Base-by-base conservation (phyloP, 2,888 invertebrate genomes). In the Acleris laterana region DNA sequence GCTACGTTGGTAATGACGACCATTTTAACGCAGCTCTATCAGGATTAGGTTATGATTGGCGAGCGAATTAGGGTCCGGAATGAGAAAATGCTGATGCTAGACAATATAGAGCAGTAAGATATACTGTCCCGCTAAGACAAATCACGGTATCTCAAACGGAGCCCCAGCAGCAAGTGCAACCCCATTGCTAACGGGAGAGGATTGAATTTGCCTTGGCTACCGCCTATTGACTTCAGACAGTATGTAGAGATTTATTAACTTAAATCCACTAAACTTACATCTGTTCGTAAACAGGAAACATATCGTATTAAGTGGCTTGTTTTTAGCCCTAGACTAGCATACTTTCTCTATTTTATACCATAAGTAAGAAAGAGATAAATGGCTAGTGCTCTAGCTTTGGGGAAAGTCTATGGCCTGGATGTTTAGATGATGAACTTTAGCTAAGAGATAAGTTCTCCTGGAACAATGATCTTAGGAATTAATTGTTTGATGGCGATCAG, bases 361-460 rank as follows among this genome's bases (percentile, higher is more conserved):
- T 46, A 46, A 46, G 17, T 57, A 16, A n/a, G 17, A 57, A 46
- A 46, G 46, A n/a, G 46, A 25, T 19, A 13, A 20, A 13, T 20
- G 9, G 17, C 25, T 7, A 44, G 22, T 55, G 38, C n/a, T 52
- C 52, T 16, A 22, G 19, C 19, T 49, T 61, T 13, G 28, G 66
- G 65, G 66, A 66, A 66, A 66, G 66, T 66, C 56, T 57, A 28
- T 58, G 46, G 48, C 48, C 61, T 66, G 57, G 62, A 61, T 58
- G 38, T 65, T 66, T 62, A 62, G 38, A 46, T 57, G 66, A 66
- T 66, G 66, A 66, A 66, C 66, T 66, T 66, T 66, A 48, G 46
- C 57, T 46, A 13, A 17, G 17, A 61, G 65, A 65, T 65, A 66
- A 44, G 49, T 55, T 44, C 55, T 49, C 58, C 51, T n/a, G 20